A percentile compares a stretch with the other conserved stretches of the same genome.
phyloP scores from a whole-genome alignment of 2,888 invertebrate species.

The Calliphora vomitoria region DNA sequence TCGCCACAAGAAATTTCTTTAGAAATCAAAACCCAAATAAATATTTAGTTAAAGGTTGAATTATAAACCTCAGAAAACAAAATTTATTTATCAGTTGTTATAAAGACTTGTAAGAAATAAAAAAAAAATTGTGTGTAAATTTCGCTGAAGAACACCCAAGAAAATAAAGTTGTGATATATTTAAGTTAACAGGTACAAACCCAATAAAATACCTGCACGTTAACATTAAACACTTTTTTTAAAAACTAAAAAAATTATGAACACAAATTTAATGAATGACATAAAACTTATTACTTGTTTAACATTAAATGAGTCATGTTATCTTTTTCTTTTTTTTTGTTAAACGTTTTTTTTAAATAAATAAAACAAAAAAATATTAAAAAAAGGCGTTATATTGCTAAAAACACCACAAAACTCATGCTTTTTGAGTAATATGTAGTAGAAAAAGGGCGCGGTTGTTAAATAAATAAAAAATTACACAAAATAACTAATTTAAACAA shows the following conservation, averaged over 20 bases:
- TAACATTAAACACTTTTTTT: constrained; percentile 27
- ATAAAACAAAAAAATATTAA: constrained; percentile 42
- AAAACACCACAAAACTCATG: constrained; percentile 51
- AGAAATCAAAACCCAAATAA: constrained; percentile 70
- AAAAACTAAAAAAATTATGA: constrained; percentile 23
- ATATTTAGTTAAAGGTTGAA: constrained; percentile 65
- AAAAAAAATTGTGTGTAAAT: constrained; percentile 8
- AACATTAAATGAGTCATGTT: constrained; percentile 64
- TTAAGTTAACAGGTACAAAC: constrained; percentile 56
- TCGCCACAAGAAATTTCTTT: background rate
- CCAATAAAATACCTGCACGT: constrained; percentile 71
- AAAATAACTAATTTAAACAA: constrained; percentile 70
- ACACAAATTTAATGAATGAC: constrained; percentile 69
- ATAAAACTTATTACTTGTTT: constrained; percentile 67
- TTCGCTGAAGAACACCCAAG: constrained; percentile 58
- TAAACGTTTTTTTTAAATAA: constrained; percentile 29
- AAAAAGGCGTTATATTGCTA: constrained; percentile 73
- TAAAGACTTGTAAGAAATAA: constrained; percentile 8
- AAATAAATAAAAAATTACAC: constrained; percentile 67
- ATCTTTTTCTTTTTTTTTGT: constrained; percentile 38
- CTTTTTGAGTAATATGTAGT: constrained; percentile 46
- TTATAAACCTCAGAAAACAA: constrained; percentile 32
- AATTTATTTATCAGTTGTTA: constrained; percentile 47
- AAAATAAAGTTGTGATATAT: constrained; percentile 35
- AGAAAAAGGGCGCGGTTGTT: constrained; percentile 71